Percentiles rank a stretch among this genome's conserved stretches.
Evolutionary conservation across 2,888 invertebrate species (phyloP).

Genomic region (Zelleria hepariella): DNA sequence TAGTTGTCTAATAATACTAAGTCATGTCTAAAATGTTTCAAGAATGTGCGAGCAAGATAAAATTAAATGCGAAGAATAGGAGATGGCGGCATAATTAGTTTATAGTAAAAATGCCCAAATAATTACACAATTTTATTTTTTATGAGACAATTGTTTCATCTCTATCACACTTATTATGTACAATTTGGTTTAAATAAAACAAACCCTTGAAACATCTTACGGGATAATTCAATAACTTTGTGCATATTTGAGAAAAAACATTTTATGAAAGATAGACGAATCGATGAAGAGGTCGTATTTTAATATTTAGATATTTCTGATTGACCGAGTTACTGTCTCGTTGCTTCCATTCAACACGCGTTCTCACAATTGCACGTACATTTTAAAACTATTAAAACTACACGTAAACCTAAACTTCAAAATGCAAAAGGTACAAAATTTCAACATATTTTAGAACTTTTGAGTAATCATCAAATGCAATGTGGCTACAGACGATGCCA

Average conservation of each 20-base stretch:
- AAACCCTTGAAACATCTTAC: conserved; percentile 63
- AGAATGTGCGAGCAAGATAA: too few relatives aligned
- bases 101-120: conserved; percentile 24
- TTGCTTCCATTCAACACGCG: conserved; percentile 27
- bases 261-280: conserved; percentile 31
- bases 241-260: conserved; percentile 64
- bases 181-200: conserved; percentile 70
- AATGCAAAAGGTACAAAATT: conserved; percentile 51
- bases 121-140: conserved; percentile 70
- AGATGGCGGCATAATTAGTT: too few relatives aligned
- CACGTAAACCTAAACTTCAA: conserved; percentile 38
- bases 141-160: conserved; percentile 67
- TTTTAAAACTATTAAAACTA: conserved; percentile 27
- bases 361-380: conserved; percentile 31
- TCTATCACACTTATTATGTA: conserved; percentile 72
- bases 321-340: conserved; percentile 55
- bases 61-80: too few relatives aligned
- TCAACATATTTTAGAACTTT: conserved; percentile 28
- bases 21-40: too few relatives aligned
- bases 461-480: conserved; percentile 32
- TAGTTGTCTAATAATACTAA: too few relatives aligned
- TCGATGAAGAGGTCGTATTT: conserved; percentile 38
- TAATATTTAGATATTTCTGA: conserved; percentile 43
- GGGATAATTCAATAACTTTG: conserved; percentile 65
- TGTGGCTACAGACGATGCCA: conserved; percentile 16